Evolutionary conservation across 2,113 vertebrate species (phyloP).

Genomic region (Heteronetta atricapilla): DNA sequence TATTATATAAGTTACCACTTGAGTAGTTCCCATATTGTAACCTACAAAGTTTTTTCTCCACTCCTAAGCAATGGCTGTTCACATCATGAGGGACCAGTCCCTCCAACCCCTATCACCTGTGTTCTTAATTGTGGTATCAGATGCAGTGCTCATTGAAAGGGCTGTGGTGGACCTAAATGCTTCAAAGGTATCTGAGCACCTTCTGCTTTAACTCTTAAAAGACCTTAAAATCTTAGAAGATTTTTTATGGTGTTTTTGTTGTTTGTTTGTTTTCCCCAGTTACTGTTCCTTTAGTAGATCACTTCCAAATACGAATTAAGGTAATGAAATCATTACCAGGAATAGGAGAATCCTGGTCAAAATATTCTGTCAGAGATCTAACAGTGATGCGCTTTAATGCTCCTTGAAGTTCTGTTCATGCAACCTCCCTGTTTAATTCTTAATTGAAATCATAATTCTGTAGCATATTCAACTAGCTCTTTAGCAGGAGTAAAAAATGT

Average conservation of each 20-base stretch:
- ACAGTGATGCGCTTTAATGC: neutral
- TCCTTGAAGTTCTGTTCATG: neutral
- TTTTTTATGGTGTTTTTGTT: neutral
- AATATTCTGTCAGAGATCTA: neutral
- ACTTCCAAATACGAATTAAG: neutral
- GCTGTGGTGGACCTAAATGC: neutral
- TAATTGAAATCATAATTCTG: slow-evolving; percentile 45
- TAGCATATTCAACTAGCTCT: neutral
- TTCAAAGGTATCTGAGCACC: neutral
- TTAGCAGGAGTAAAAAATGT: slow-evolving; percentile 33
- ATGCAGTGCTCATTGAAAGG: neutral
- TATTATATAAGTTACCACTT: neutral
- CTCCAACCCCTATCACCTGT: neutral
- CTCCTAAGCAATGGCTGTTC: neutral
- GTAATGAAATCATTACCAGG: neutral
- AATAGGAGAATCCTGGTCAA: neutral
- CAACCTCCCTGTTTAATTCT: neutral
- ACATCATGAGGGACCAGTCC: neutral
- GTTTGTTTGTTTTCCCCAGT: neutral
- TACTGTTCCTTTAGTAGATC: neutral
- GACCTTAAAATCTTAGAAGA: no score
- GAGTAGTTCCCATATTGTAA: neutral
- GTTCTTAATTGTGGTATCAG: neutral
- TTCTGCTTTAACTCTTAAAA: neutral
- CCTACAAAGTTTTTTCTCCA: neutral